Evolutionary conservation across 1,140 invertebrate species (phyloP).

Genomic region (Aphis gossypii): DNA sequence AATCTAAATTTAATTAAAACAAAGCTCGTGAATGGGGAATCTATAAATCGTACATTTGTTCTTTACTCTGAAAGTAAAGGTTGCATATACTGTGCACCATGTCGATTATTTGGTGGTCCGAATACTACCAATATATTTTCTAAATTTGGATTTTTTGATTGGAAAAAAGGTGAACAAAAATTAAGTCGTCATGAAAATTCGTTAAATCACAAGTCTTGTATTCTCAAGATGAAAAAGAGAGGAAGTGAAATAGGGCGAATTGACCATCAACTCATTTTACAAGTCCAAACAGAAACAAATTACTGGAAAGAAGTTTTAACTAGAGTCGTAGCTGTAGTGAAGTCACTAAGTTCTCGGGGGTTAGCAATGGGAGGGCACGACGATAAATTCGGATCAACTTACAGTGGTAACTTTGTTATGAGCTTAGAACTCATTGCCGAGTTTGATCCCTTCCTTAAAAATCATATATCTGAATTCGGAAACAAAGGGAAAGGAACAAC

Average conservation of each 20-base stretch:
- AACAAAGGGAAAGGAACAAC: conserved; percentile 62
- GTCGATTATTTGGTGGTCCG: conserved; percentile 60
- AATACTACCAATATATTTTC: conserved; percentile 25
- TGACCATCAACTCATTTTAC: conserved; percentile 55
- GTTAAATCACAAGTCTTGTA: conserved; percentile 59
- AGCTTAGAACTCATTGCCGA: background rate
- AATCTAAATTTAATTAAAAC: conserved; percentile 59
- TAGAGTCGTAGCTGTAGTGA: background rate
- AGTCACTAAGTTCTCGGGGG: background rate
- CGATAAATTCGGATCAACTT: background rate
- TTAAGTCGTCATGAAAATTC: conserved; percentile 62
- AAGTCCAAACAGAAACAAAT: conserved; percentile 40
- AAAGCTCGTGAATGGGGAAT: conserved; percentile 61
- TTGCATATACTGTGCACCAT: conserved; percentile 61
- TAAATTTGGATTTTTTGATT: conserved; percentile 22
- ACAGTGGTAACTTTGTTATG: background rate
- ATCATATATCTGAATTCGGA: conserved; percentile 46
- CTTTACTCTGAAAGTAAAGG: conserved; percentile 62
- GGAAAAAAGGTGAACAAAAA: conserved; percentile 59
- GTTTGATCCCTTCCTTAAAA: conserved; percentile 9
- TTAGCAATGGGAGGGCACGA: background rate
- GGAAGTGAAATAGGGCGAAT: conserved; percentile 57
- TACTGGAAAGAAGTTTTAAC: background rate
- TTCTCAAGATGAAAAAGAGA: conserved; percentile 56
- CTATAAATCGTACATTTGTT: conserved; percentile 59